Conservation (phyloP, 1,140 invertebrate species). For the Drosophila sp. region DNA sequence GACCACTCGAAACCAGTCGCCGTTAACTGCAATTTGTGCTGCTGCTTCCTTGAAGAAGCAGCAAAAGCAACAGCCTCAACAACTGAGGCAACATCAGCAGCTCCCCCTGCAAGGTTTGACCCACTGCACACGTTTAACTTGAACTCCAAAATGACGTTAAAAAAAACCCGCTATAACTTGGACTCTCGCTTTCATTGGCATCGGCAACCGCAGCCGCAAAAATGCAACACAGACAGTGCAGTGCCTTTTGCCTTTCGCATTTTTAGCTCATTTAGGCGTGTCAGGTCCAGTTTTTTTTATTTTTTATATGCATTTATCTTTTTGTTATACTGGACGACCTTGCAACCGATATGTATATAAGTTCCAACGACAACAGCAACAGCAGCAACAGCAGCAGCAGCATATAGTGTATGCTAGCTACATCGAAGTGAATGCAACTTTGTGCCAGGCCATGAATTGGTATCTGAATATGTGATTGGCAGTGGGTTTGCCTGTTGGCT, state of each 20-base stretch:
- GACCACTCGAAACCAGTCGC: conserved; percentile 69
- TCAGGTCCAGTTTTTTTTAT: conserved; percentile 74
- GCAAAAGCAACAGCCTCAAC: neutral
- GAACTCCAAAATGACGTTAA: conserved; percentile 70
- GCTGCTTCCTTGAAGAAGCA: conserved; percentile 74
- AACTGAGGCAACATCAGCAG: conserved; percentile 1
- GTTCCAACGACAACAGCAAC: no score
- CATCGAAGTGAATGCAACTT: conserved; percentile 71
- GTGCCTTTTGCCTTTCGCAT: conserved; percentile 68
- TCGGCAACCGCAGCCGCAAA: conserved; percentile 54
- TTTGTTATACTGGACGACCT: conserved; percentile 74
- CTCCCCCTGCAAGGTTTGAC: conserved; percentile 67
- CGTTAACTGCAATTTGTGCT: conserved; percentile 70
- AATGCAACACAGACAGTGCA: conserved; percentile 33
- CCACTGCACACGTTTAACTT: conserved; percentile 82
- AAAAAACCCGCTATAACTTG: conserved; percentile 48
- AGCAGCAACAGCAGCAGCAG: conserved; percentile 31
- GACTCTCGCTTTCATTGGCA: conserved; percentile 72
- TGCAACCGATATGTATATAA: conserved; percentile 70
- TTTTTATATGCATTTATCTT: conserved; percentile 33
- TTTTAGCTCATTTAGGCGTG: conserved; percentile 81
- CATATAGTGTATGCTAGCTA: conserved; percentile 40
- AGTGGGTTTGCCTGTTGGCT: conserved; percentile 53
- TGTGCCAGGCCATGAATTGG: conserved; percentile 61
- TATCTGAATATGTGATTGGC: conserved; percentile 48